Base-by-base conservation (phyloP, 2,113 vertebrate genomes). In the Anhinga rufa region DNA sequence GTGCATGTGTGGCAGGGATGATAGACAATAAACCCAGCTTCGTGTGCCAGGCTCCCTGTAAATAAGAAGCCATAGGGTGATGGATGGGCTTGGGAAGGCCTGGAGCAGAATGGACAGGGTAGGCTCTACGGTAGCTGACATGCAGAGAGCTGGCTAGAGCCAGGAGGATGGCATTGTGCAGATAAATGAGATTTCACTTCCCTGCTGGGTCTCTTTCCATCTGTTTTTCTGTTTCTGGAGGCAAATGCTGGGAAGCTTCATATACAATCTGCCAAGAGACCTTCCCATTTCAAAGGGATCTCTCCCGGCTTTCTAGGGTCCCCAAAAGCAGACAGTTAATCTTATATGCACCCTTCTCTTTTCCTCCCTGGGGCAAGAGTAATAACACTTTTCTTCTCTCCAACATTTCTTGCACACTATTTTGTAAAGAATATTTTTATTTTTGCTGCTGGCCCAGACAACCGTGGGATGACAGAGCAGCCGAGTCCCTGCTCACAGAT, bases 171-270 rank as follows among this genome's bases (percentile, higher is more conserved):
- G 96, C 87, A 97, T 97, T 98, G 97, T 98, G 96, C 92, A 58
- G 66, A 94, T 92, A 97, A 97, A 98, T 95, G 96, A 97, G 94
- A 93, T 95, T 92, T 92, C 84, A 89, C 97, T 97, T 96, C 96
- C 96, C 86, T 28, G 93, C 87, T 97, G 97, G 68, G 91, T 76
- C 51, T 92, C 49, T 81, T 94, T 95, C 98, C 97, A 97, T 97
- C 98, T 98, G 98, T 86, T 97, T 97, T 93, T 74, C 89, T 90
- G 83, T 90, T 97, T 95, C 81, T 90, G 38, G 76, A 69, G 72
- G 68, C 77, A 79, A 96, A 82, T 79, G 60, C 77, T 93, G 60
- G 55, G 78, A 86, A 93, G 82, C 86, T 92, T 91, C 85, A 79
- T 66, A 72, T 44, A 91, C 57, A 93, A 62, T 82, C 85, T 94